Evolutionary conservation across 2,888 invertebrate genomes (phyloP).

Genomic region (Smittia aterrima): DNA sequence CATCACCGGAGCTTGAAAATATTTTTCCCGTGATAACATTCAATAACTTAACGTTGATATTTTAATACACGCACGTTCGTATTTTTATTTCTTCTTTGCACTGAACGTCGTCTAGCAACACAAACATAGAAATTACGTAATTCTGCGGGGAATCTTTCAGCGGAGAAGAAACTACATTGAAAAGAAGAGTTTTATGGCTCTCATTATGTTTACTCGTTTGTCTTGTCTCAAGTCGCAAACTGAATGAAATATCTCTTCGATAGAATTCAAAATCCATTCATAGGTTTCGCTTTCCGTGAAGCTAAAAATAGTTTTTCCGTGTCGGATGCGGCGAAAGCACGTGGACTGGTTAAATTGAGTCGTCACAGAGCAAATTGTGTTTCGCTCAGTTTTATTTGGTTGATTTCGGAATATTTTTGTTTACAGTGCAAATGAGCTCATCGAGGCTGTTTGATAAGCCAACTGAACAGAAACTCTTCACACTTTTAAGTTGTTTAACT

Average conservation of each 20-base stretch:
- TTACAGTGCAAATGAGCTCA: too few species aligned
- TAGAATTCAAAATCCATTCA: neutral
- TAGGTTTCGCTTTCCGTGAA: neutral
- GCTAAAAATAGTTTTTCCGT: neutral
- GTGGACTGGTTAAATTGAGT: too few species aligned
- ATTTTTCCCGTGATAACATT: slow-evolving; percentile 1
- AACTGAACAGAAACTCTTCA: too few species aligned
- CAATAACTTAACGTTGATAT: neutral
- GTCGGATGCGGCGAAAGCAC: too few species aligned
- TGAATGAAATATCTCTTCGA: neutral
- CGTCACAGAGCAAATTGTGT: too few species aligned
- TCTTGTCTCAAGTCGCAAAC: neutral
- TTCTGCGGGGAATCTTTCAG: neutral
- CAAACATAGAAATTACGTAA: slow-evolving; percentile 5
- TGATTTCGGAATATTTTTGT: too few species aligned
- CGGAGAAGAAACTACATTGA: neutral
- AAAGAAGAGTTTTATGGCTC: neutral
- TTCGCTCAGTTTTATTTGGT: too few species aligned
- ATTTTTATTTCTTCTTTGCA: neutral
- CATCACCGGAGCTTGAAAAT: slow-evolving; percentile 3
- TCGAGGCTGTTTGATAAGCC: too few species aligned
- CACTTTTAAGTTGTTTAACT: too few species aligned
- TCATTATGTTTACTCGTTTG: neutral
- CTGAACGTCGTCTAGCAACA: neutral
- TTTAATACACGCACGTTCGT: neutral